Conservation (phyloP, 1,140 invertebrate species). For the Coenobita brevimanus region DNA sequence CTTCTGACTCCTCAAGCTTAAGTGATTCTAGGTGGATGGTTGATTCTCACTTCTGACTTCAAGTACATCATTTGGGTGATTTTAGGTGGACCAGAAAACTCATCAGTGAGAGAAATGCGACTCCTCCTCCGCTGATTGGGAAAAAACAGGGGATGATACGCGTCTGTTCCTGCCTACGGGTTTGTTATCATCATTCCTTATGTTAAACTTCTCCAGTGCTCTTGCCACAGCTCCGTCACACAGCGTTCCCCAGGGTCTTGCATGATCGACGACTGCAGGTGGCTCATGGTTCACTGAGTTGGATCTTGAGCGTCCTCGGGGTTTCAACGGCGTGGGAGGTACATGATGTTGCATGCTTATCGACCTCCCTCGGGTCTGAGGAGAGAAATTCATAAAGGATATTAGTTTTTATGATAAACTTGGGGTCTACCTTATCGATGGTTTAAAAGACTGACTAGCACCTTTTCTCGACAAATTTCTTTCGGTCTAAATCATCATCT, state of each 20-base stretch:
- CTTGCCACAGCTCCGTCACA: constrained; percentile 65
- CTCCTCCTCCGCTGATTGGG: constrained; percentile 30
- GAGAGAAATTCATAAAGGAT: too few species aligned
- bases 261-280: constrained; percentile 16
- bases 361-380: too few species aligned
- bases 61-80: too few species aligned
- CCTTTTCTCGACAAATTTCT: too few species aligned
- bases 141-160: constrained; percentile 33
- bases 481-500: too few species aligned
- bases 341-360: constrained; percentile 9
- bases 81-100: too few species aligned
- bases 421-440: too few species aligned
- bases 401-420: too few species aligned
- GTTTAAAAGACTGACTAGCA: too few species aligned
- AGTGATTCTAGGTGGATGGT: too few species aligned
- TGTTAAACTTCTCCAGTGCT: constrained; percentile 66
- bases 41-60: too few species aligned
- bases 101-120: not conserved
- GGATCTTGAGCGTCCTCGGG: constrained; percentile 30
- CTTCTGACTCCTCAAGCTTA: too few species aligned
- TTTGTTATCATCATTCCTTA: constrained; percentile 44
- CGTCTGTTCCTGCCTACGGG: not conserved
- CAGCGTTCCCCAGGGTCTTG: constrained; percentile 64
- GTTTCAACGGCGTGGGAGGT: not conserved
- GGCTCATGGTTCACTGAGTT: constrained; percentile 39